Evolutionary conservation across 2,888 invertebrate genomes (phyloP), one percentile per base, ranked within the genome.

Genomic region (Tridacna gigas): DNA sequence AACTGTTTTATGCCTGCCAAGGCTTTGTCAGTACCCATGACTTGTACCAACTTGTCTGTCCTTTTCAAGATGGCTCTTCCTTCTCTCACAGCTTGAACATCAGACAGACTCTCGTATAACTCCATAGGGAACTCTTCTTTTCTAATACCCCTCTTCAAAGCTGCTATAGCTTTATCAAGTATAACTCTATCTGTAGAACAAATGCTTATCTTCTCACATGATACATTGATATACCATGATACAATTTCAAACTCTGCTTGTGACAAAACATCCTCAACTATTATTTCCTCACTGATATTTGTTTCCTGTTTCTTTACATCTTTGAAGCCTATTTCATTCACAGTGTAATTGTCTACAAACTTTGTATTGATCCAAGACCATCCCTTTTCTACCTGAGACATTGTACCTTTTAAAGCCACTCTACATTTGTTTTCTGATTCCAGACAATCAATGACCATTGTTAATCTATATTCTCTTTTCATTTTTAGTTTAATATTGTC

Each of bases 281-380:
- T 26, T 12, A 28, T 12, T 66, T 18, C 18, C 20, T 12, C 13
- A 37, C 2, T 20, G 20, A 28, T 13, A 66, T 11, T 12, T 18
- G 25, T 18, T 66, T 7, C 66, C 4, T 28, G n/a, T 12, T 45
- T 45, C n/a, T 67, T 67, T 20, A 67, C 45, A n/a, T 67, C 67
- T 20, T 45, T 67, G 11, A 67, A 67, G 45, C 67, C 45, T 20
- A 67, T 67, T 67, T 67, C 45, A 67, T 28, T 67, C 7, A 12
- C n/a, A n/a, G 45, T 45, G 45, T 18, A 67, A 2, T 67, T 20
- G 5, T 37, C 20, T 2, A 67, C 0, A 22, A 18, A 67, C 15
- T 45, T 4, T 45, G 9, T 37, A 3, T 45, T 45, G 0, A 67
- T 28, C 37, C 18, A 67, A n/a, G 13, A 45, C 45, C 18, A 37